Evolutionary conservation across 1,140 invertebrate species (phyloP).

Genomic region (Arion vulgaris): DNA sequence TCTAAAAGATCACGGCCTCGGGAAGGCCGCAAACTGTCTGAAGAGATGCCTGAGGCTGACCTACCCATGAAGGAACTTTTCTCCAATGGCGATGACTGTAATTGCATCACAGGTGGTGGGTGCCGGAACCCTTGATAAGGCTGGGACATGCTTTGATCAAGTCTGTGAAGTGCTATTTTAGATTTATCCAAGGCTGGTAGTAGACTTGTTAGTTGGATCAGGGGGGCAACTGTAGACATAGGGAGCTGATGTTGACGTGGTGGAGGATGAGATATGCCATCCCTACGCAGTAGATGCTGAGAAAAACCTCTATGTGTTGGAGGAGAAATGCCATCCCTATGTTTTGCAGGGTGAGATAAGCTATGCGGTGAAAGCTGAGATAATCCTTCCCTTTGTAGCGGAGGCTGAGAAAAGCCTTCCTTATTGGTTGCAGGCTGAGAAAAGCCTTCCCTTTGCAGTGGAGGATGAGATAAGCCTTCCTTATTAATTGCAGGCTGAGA

Average conservation of each 20-base stretch:
- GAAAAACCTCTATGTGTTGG: neutral
- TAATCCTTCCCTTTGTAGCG: too few relatives aligned
- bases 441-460: too few relatives aligned
- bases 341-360: too few relatives aligned
- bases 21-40: neutral
- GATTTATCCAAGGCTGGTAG: constrained; percentile 4
- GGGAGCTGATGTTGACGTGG: neutral
- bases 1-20: constrained; percentile 45
- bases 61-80: constrained; percentile 15
- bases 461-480: too few relatives aligned
- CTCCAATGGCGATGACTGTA: neutral
- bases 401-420: too few relatives aligned
- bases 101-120: neutral
- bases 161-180: neutral
- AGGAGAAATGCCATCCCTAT: too few relatives aligned
- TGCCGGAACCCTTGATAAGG: neutral
- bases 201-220: constrained; percentile 13
- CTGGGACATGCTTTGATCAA: neutral
- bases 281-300: neutral
- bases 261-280: too few relatives aligned
- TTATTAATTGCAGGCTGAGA: neutral
- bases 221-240: constrained; percentile 2
- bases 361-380: neutral
- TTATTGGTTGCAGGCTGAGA: too few relatives aligned
- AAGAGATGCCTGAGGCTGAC: neutral